These are phyloP conservation scores for Macrocentrus cingulum DNA, from an alignment of 1,140 invertebrate genomes.

Conservation along the genomic window DNA sequence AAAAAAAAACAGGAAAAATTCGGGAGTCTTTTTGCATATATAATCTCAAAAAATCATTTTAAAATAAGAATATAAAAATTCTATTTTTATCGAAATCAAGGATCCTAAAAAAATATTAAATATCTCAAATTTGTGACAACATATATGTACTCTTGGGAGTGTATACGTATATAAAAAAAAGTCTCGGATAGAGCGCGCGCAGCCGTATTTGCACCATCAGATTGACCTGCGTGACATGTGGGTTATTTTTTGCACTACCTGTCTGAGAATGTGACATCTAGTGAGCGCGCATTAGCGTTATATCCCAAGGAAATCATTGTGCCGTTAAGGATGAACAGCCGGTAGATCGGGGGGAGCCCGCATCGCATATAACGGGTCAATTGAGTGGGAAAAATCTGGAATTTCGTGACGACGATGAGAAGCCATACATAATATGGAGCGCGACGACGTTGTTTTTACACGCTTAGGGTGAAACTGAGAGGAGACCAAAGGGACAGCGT, in stretches of 20 bases:
- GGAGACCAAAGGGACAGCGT: slow-evolving; percentile 9
- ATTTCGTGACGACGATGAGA: not conserved
- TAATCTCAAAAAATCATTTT: too few species aligned
- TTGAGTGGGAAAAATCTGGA: slow-evolving; percentile 3
- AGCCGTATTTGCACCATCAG: too few species aligned
- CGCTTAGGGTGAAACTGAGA: slow-evolving; percentile 24
- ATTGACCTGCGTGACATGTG: too few species aligned
- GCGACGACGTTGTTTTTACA: slow-evolving; percentile 17
- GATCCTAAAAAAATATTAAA: too few species aligned
- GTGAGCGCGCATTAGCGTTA: not conserved
- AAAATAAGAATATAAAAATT: too few species aligned
- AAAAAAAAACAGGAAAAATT: too few species aligned
- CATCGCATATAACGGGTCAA: slow-evolving; percentile 4
- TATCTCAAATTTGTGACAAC: too few species aligned
- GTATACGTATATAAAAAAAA: too few species aligned
- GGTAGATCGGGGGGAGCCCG: not conserved
- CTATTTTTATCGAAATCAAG: too few species aligned
- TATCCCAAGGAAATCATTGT: slow-evolving; percentile 10
- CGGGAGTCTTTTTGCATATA: too few species aligned
- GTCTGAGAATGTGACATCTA: slow-evolving; percentile 6
- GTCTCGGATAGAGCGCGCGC: too few species aligned
- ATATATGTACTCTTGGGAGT: too few species aligned
- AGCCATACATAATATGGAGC: not conserved
- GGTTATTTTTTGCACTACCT: slow-evolving; percentile 1
- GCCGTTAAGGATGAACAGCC: slow-evolving; percentile 11